Evolutionary conservation across 2,797 vertebrate genomes (phyloP), one percentile per base, ranked within the genome.

Genomic region (Buphagus erythrorhynchus): DNA sequence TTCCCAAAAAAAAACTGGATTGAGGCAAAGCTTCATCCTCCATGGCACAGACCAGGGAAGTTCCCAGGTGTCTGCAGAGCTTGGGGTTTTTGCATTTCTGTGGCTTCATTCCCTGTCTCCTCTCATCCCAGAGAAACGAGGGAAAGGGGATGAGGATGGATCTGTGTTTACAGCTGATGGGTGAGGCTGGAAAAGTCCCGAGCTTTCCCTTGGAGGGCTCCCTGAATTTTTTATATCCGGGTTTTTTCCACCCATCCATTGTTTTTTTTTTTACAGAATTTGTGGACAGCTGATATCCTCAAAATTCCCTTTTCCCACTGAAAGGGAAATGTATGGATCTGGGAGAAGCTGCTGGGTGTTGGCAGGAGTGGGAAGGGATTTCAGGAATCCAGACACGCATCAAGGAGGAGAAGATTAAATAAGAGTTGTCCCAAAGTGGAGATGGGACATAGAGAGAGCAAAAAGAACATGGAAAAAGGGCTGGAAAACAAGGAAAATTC

Each of bases 91-190:
- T n/a, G 15, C 8, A 10, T 65, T 45, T 38, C 5, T 33, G n/a
- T 25, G n/a, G 31, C 22, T 16, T n/a, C 4, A 5, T 82, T 33
- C 26, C 62, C 57, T 58, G 20, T 66, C 61, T 58, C 35, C 17
- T 65, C 46, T 20, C 21, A 55, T 51, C 35, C 40, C 18, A 15
- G 1, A 7, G 31, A 59, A 51, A 45, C 0, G 1, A 43, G 42
- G 69, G 66, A 42, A 75, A 36, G 4, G 28, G 26, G 31, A 33
- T 16, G 57, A 48, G 36, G 58, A 42, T 29, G 54, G 29, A 29
- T 48, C 69, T 0, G 0, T 13, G 31, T 46, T 72, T n/a, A 4
- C 6, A 17, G 24, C 20, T 42, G 57, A 16, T 7, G 48, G 26
- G 4, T 5, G 43, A 61, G 42, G 35, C 24, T 46, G 25, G 40